A percentile compares a stretch with the other conserved stretches of the same genome.
Evolutionary conservation across 2,113 vertebrate species (phyloP).

Genomic region (Zeus faber): DNA sequence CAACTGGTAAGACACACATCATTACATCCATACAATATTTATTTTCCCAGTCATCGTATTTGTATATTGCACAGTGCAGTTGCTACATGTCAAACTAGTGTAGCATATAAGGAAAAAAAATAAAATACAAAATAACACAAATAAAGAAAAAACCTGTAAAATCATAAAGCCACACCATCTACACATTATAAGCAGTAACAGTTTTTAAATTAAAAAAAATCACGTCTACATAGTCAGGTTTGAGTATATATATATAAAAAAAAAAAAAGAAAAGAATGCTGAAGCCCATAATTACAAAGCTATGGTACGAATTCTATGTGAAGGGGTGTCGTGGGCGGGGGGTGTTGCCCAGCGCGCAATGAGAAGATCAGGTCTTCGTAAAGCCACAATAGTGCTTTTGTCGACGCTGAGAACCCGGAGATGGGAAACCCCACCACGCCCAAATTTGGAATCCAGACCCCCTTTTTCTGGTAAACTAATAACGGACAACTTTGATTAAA

Average conservation of each 20-base stretch:
- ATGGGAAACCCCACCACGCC: background rate
- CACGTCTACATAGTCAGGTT: conserved; percentile 82
- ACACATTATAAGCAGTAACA: conserved; percentile 88
- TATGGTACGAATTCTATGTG: conserved; percentile 85
- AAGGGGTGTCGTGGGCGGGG: conserved; percentile 43
- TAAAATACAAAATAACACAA: conserved; percentile 82
- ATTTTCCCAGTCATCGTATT: conserved; percentile 96
- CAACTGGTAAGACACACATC: conserved; percentile 91
- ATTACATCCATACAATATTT: conserved; percentile 88
- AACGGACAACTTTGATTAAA: background rate
- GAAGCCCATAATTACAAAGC: conserved; percentile 79
- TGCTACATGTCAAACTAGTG: conserved; percentile 99
- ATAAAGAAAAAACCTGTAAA: conserved; percentile 41
- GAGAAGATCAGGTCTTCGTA: conserved; percentile 21
- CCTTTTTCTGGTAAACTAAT: background rate
- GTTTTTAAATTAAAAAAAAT: conserved; percentile 83
- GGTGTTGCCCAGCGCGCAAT: conserved; percentile 29
- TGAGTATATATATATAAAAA: conserved; percentile 88
- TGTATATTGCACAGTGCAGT: conserved; percentile 99
- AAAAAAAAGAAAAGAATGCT: too few species aligned
- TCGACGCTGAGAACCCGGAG: background rate
- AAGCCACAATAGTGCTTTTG: too few species aligned
- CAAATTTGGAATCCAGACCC: background rate
- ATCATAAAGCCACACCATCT: conserved; percentile 87
- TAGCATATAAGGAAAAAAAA: conserved; percentile 88